Percentiles rank a stretch among this genome's conserved stretches.
These are phyloP conservation scores for Dorcus hopei DNA, from an alignment of 2,888 invertebrate species.

Conservation along the genomic window DNA sequence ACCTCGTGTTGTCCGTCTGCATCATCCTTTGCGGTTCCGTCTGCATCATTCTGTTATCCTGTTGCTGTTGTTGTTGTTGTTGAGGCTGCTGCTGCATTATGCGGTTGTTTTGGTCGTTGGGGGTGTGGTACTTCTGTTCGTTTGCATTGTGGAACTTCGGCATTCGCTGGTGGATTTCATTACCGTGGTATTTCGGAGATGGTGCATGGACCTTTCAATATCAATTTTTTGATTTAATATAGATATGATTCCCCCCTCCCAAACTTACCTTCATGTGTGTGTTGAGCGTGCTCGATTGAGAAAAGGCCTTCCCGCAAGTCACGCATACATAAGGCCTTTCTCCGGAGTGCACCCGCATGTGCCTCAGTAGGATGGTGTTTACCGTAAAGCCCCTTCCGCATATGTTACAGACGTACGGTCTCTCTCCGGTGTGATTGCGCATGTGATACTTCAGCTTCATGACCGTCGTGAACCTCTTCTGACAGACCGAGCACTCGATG, in stretches of 20 bases:
- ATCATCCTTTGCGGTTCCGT: conserved; percentile 39
- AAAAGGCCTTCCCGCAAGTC: conserved; percentile 49
- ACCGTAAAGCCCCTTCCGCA: conserved; percentile 50
- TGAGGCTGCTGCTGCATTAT: conserved; percentile 33
- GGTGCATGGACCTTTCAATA: conserved; percentile 38
- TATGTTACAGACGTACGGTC: conserved; percentile 48
- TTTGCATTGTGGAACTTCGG: conserved; percentile 31
- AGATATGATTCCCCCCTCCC: no score
- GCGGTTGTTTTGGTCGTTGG: conserved; percentile 31
- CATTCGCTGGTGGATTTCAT: conserved; percentile 34
- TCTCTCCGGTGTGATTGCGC: conserved; percentile 50
- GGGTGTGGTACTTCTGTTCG: conserved; percentile 33
- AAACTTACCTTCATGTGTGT: conserved; percentile 48
- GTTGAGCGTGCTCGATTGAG: conserved; percentile 49
- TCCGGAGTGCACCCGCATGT: conserved; percentile 50
- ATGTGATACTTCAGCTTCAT: conserved; percentile 51
- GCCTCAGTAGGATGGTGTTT: conserved; percentile 47
- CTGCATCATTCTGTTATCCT: conserved; percentile 40
- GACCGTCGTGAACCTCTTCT: conserved; percentile 49
- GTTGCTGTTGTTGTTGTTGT: conserved; percentile 7
- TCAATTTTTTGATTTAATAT: neutral
- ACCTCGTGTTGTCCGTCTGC: conserved; percentile 31
- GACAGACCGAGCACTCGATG: conserved; percentile 48
- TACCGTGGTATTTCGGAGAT: conserved; percentile 40
- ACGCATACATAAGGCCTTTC: conserved; percentile 50